These are phyloP conservation scores for Chrysolina americana DNA, from an alignment of 2,888 invertebrate species.

Conservation along the genomic window DNA sequence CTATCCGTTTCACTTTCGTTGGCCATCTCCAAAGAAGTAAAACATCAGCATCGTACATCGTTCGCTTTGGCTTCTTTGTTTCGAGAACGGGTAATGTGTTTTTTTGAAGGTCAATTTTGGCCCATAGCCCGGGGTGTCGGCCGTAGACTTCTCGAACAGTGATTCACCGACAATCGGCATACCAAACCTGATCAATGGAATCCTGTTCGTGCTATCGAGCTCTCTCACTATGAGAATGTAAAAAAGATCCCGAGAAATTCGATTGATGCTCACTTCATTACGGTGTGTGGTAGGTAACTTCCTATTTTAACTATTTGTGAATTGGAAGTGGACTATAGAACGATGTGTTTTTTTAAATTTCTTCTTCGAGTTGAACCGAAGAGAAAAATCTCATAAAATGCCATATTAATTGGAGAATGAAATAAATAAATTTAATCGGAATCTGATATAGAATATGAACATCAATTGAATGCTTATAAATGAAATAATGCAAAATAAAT, in stretches of 20 bases:
- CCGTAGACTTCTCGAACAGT: constrained; percentile 49
- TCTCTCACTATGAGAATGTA: constrained; percentile 37
- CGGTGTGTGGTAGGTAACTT: constrained; percentile 22
- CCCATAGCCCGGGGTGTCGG: constrained; percentile 63
- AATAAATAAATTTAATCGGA: too few relatives aligned
- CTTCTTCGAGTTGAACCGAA: too few relatives aligned
- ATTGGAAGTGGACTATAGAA: background rate
- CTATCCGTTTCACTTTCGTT: constrained; percentile 19
- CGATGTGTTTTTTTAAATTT: too few relatives aligned
- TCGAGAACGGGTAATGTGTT: constrained; percentile 60
- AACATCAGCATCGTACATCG: constrained; percentile 25
- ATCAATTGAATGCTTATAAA: too few relatives aligned
- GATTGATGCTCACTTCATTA: constrained; percentile 15
- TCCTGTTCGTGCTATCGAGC: constrained; percentile 51
- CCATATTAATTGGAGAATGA: too few relatives aligned
- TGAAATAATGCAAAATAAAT: too few relatives aligned
- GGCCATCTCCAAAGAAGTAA: constrained; percentile 35
- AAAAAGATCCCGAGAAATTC: constrained; percentile 28
- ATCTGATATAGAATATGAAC: too few relatives aligned
- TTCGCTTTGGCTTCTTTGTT: constrained; percentile 53
- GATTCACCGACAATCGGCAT: constrained; percentile 43
- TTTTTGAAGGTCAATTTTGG: constrained; percentile 67
- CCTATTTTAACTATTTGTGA: background rate
- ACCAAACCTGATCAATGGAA: constrained; percentile 62
- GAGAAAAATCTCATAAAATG: too few relatives aligned